Evolutionary conservation across 2,797 vertebrate species (phyloP), one percentile per base, ranked within the genome.

Genomic region (Trachurus trachurus): DNA sequence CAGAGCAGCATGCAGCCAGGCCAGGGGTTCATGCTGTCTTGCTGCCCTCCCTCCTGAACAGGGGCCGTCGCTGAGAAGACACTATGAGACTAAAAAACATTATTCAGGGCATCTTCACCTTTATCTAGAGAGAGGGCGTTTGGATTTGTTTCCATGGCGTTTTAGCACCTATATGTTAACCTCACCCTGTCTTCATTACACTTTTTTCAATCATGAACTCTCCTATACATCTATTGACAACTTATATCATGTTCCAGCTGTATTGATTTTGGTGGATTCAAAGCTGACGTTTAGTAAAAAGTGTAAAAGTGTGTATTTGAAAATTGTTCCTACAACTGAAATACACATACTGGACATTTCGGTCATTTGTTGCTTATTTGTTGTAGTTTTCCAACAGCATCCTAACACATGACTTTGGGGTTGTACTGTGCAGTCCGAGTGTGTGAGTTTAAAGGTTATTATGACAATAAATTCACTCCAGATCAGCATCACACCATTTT

Each of bases 21-120:
- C 86, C 87, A 83, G 84, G 58, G 78, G 70, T 79, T 88, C 74
- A 54, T 59, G 61, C 79, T 65, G 69, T 62, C 62, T 11, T 40
- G 34, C 54, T 29, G 71, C 49, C 61, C 56, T 76, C 56, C 68
- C 44, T 13, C 52, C 59, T 75, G 49, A 31, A 66, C n/a, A 44
- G 60, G 44, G 34, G 56, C 70, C 61, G 64, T 68, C 66, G 34
- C 4, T 64, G 78, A 60, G 56, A 26, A 54, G 7, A n/a, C 57
- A 66, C 10, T 12, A 1, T 1, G 26, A 42, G 57, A 66, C 68
- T 66, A 29, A 66, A 26, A 45, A 56, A 59, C 62, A n/a, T 49
- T 6, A 39, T 7, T 29, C 49, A 39, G 16, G 37, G n/a, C 60
- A 49, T 22, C 54, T 52, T 59, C 17, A 49, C 6, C 40, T 44